Evolutionary conservation across 2,888 invertebrate species (phyloP), one percentile per base, ranked within the genome.

Genomic region (Apamea sordens): DNA sequence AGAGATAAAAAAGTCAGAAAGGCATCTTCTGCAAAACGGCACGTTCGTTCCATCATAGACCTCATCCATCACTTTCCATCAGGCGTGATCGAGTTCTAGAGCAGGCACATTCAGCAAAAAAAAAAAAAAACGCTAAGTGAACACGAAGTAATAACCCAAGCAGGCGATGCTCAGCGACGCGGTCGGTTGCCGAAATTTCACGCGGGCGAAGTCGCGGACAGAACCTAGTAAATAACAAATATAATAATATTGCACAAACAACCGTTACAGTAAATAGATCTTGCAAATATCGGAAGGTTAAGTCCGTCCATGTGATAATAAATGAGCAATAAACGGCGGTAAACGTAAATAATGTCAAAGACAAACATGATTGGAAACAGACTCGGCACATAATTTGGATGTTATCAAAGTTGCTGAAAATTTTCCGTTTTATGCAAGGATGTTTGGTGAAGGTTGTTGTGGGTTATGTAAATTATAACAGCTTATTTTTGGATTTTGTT

Each of bases 321-420:
- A 79, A 83, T 64, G 65, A 32, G 64, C 73, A 64, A 73, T 87
- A 88, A 87, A 88, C 21, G 80, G 87, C 79, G n/a, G 68, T 32
- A 63, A 71, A 80, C 69, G 44, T 83, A 81, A 88, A 89, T 85
- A 88, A 59, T 77, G 73, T 70, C 79, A 84, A 78, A 82, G 82
- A 80, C 80, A 80, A 63, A 63, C 21, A 47, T 73, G 79, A 88
- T 67, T 76, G 70, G 67, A 77, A 89, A 73, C 85, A 83, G 77
- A 87, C 68, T 13, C 67, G 74, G 41, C 74, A 75, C 18, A 77
- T 72, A 64, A 70, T 69, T 77, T 36, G n/a, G 69, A 74, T 83
- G 53, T 63, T 24, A 68, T 79, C 70, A 72, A 11, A 59, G 18
- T 72, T 63, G 47, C 80, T 72, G 71, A 86, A 77, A 70, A 73